Percentiles rank a stretch among this genome's conserved stretches.
phyloP scores from a whole-genome alignment of 37 sponge, comb jelly and placozoan genomes.

The Spongilla lacustris region DNA sequence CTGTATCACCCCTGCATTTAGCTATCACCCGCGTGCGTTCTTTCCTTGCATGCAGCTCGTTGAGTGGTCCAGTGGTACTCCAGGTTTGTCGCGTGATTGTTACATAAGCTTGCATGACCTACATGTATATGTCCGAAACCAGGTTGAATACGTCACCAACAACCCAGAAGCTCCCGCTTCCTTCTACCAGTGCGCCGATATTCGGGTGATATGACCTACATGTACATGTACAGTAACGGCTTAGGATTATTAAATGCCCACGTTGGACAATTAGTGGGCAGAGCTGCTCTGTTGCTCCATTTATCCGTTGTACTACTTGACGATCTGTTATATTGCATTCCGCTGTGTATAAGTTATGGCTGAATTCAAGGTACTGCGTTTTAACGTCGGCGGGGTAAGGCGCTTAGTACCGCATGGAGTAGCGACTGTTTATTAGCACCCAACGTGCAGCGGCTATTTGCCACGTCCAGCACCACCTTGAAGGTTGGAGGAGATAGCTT shows the following conservation, averaged over 20 bases:
- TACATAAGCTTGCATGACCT: background rate
- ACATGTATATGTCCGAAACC: background rate
- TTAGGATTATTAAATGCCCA: no score
- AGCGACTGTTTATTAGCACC: background rate
- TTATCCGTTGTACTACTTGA: background rate
- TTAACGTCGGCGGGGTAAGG: constrained; percentile 72
- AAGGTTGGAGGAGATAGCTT: constrained; percentile 67
- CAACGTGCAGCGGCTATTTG: constrained; percentile 30
- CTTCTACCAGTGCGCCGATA: constrained; percentile 93
- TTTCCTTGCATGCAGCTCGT: background rate
- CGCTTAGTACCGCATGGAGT: background rate
- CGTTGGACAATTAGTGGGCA: background rate
- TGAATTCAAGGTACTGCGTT: constrained; percentile 18
- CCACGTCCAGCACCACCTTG: constrained; percentile 48
- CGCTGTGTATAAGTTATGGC: background rate
- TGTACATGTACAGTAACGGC: no score
- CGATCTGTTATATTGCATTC: background rate
- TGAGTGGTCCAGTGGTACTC: background rate
- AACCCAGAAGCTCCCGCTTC: constrained; percentile 79
- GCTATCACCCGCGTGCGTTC: no score
- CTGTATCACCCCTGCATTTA: no score
- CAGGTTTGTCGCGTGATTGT: background rate
- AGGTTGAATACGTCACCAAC: constrained; percentile 76
- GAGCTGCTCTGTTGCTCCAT: constrained; percentile 4
- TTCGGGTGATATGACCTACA: background rate